Evolutionary conservation across 2,113 vertebrate species (phyloP), one percentile per base, ranked within the genome.

Genomic region (Ellobius talpinus): DNA sequence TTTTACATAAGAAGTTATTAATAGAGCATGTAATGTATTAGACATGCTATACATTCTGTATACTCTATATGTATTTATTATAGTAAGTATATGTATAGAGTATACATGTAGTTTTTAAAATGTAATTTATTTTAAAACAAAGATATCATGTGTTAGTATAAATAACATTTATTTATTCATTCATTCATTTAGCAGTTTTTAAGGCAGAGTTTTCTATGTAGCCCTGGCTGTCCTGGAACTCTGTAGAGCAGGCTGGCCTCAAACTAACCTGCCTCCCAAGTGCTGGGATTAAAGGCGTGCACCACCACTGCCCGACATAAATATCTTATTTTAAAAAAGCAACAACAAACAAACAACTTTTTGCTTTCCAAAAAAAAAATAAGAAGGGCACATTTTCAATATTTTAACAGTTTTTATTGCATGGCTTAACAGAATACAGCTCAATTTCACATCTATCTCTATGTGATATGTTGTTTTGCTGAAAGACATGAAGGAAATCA

Each of bases 281-380:
- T 36, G 66, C 66, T 70, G 66, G 33, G 66, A 36, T 70, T 16
- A 70, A 70, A 70, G 66, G 31, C 31, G 8, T 70, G 13, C 0
- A 5, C 31, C 13, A 70, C 33, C 66, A 68, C 66, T 68, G 33
- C 33, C 66, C 1, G 0, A 33, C 31, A 29, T 17, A 68, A 36
- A 68, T 7, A 68, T 68, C 31, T 68, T 14, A 14, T 68, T 58
- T 58, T 5, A 45, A 45, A 45, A 58, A 58, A 58, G 21, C 17
- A 58, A 55, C 6, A 61, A 39, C 72, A 1, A 4, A 95, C 70
- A 91, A 87, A 65, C 52, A 91, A 81, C 39, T 52, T 42, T 92
- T 42, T 70, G 39, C 74, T 90, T 94, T 92, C 87, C 31, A 90
- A 94, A 95, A 66, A 66, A 2, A 76, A 91, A 94, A 70, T 50